Percentiles rank a stretch among this genome's conserved stretches.
phyloP scores from a whole-genome alignment of 2,797 vertebrate species.

The Arremon brunneinucha region DNA sequence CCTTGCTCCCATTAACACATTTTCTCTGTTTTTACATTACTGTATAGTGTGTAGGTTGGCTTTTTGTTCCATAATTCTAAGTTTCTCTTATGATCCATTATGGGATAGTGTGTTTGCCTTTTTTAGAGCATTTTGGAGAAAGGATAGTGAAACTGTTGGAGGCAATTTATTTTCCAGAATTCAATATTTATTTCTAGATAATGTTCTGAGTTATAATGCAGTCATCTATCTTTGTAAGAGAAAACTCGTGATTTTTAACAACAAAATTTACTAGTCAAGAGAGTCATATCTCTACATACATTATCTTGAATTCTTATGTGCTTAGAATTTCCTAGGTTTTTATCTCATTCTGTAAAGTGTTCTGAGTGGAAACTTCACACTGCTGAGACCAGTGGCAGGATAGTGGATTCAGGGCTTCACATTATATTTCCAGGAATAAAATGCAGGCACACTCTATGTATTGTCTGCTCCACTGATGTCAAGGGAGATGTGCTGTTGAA shows the following conservation, averaged over 20 bases:
- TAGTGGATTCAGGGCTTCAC: background rate
- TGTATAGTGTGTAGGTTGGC: background rate
- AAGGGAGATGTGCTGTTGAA: background rate
- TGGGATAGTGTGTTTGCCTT: background rate
- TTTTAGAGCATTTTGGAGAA: background rate
- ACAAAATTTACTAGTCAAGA: background rate
- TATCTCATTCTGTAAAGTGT: background rate
- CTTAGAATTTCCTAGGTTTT: background rate
- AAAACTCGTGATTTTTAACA: background rate
- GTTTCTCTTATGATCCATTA: background rate
- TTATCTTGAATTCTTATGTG: background rate
- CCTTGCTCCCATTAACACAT: background rate
- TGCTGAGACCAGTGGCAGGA: background rate
- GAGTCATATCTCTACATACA: background rate
- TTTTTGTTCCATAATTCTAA: background rate
- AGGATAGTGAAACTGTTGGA: background rate
- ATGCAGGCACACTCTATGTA: fast-evolving
- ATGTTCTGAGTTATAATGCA: background rate
- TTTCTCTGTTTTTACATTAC: background rate
- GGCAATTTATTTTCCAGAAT: background rate
- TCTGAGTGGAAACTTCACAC: background rate
- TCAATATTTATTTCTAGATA: background rate
- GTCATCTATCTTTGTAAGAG: background rate
- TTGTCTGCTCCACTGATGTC: background rate
- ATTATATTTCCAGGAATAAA: background rate